A percentile compares a stretch with the other conserved stretches of the same genome.
These are phyloP conservation scores for Papilio xuthus DNA, from an alignment of 1,140 invertebrate species.

Conservation along the genomic window DNA sequence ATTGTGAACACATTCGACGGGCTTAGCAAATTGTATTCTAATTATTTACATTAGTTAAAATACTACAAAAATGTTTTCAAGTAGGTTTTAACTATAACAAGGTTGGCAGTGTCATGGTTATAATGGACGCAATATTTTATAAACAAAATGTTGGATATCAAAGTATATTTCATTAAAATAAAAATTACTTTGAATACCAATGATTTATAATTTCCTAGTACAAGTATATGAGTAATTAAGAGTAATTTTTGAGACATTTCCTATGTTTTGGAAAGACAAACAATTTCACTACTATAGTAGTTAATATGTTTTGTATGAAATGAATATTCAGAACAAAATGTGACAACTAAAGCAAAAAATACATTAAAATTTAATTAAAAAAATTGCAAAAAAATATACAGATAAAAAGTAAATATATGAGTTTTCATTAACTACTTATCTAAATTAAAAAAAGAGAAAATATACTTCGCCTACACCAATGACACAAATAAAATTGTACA, in stretches of 20 bases:
- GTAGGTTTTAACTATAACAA: neutral
- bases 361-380: constrained; percentile 20
- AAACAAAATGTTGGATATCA: neutral
- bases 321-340: neutral
- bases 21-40: neutral
- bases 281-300: neutral
- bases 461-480: neutral
- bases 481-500: constrained; percentile 16
- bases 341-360: neutral
- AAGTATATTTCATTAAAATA: neutral
- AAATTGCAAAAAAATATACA: neutral
- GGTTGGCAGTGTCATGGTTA: constrained; percentile 14
- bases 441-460: constrained; percentile 26
- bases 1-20: neutral
- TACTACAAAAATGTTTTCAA: neutral
- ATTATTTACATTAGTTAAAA: constrained; percentile 4
- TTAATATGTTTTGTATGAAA: neutral
- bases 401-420: constrained; percentile 22
- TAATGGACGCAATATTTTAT: constrained; percentile 11
- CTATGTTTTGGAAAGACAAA: neutral
- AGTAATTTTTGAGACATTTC: neutral
- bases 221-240: neutral
- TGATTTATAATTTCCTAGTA: neutral
- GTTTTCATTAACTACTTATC: constrained; percentile 34
- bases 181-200: too few species aligned